Evolutionary conservation across 2,797 vertebrate species (phyloP), one percentile per base, ranked within the genome.

Genomic region (Calcarius lapponicus): DNA sequence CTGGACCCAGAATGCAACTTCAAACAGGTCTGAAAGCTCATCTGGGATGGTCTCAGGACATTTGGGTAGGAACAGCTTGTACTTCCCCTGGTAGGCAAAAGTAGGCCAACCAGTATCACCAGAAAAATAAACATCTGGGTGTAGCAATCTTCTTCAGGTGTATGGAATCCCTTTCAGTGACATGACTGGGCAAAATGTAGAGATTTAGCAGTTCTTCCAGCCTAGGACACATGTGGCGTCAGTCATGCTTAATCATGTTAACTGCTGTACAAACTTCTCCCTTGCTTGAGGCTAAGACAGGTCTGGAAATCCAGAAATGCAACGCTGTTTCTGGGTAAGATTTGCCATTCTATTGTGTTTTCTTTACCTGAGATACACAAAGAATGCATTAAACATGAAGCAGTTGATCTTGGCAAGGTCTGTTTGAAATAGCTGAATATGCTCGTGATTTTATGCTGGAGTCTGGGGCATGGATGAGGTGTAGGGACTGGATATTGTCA

Each of bases 251-350:
- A 88, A 62, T 93, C 58, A 32, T 18, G 80, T 82, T 93, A 89
- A 71, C 75, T 11, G 29, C 62, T 90, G 32, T 81, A 54, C 66
- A 84, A 75, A 80, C 34, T 90, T 94, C 69, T 94, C 83, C 32
- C 80, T 95, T 82, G 80, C 95, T 94, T 81, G 72, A 81, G 83
- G 94, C 87, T 90, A 94, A 89, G 51, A 94, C 40, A 74, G 69
- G 62, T 56, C 82, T 74, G 80, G 47, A 90, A 83, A 88, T 66
- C 80, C 69, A 94, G 64, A 95, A 90, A 72, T 47, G 40, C 45
- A 78, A 25, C 38, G 57, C n/a, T 81, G 60, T 91, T 89, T 81
- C 72, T 84, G 50, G 60, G 24, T 65, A 64, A 72, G n/a, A 69
- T 74, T 91, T 83, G 40, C 20, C 58, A 20, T 78, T 92, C 38